phyloP scores from a whole-genome alignment of 2,888 invertebrate genomes.

The Proisotoma minuta region DNA sequence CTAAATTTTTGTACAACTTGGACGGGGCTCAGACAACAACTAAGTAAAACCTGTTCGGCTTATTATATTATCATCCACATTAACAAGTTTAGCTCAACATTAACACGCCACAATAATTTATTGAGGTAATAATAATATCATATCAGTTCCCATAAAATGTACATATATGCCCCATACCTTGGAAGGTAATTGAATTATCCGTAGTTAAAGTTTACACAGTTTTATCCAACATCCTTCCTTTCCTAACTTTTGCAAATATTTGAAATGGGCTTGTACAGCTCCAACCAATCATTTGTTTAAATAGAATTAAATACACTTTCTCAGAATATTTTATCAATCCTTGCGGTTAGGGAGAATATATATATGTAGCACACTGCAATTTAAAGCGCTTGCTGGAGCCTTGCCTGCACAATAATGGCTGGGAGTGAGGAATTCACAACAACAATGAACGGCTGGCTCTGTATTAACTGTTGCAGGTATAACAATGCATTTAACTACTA shows the following conservation, averaged over 20 bases:
- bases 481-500: not conserved
- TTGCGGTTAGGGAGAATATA: too few relatives aligned
- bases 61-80: not conserved
- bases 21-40: not conserved
- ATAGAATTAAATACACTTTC: too few relatives aligned
- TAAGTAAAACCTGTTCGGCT: conserved; percentile 1
- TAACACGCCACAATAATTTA: not conserved
- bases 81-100: not conserved
- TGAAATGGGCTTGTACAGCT: too few relatives aligned
- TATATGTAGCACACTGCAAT: too few relatives aligned
- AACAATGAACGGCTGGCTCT: not conserved
- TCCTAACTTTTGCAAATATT: not conserved
- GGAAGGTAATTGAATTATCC: too few relatives aligned
- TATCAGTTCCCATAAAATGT: too few relatives aligned
- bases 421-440: too few relatives aligned
- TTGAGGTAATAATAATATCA: too few relatives aligned
- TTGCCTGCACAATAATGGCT: not conserved
- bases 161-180: too few relatives aligned
- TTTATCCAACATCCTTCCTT: not conserved
- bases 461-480: not conserved
- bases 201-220: not conserved
- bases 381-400: too few relatives aligned
- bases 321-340: too few relatives aligned
- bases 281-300: too few relatives aligned
- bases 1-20: not conserved